Base-by-base conservation (phyloP, 2,113 vertebrate genomes). In the Larimichthys crocea region DNA sequence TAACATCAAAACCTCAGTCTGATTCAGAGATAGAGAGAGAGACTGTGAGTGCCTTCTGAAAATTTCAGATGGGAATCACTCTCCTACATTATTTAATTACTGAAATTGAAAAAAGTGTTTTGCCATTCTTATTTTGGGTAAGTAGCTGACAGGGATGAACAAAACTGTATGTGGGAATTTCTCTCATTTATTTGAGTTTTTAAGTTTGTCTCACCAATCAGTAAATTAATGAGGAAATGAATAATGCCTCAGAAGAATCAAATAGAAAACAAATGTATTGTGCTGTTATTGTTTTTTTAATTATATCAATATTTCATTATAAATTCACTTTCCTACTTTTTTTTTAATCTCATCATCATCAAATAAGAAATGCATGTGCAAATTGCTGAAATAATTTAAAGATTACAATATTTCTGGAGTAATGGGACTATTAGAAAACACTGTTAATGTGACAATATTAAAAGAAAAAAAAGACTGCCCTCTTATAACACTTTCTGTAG, bases 61-160 rank as follows among this genome's bases (percentile, higher is more conserved):
- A 6, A 69, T 80, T 50, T 87, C 56, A 70, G 53, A 82, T 49
- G 64, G 40, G 69, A 83, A 80, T 74, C 50, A 26, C 73, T 75
- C 26, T 16, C 15, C 74, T 85, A 29, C 19, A 82, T 84, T 61
- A 82, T 86, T 86, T 75, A 89, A 55, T 71, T 44, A 11, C 20
- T 65, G 31, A 80, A 91, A 88, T 66, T 80, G 65, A 76, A 81
- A 31, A 10, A 46, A 8, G 5, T 20, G 2, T 61, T 75, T 55
- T 46, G 26, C 40, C 3, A 1, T 31, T 4, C 31, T 76, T 57
- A n/a, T 24, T 80, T 59, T 63, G 29, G 16, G 22, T 42, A 50
- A 46, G 15, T 22, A 20, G 15, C 31, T 69, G 66, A 59, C 16
- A 62, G n/a, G 31, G 17, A 74, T 48, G 57, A 15, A 15, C 10